Evolutionary conservation across 2,888 invertebrate species (phyloP).

Genomic region (Athalia circularis): DNA sequence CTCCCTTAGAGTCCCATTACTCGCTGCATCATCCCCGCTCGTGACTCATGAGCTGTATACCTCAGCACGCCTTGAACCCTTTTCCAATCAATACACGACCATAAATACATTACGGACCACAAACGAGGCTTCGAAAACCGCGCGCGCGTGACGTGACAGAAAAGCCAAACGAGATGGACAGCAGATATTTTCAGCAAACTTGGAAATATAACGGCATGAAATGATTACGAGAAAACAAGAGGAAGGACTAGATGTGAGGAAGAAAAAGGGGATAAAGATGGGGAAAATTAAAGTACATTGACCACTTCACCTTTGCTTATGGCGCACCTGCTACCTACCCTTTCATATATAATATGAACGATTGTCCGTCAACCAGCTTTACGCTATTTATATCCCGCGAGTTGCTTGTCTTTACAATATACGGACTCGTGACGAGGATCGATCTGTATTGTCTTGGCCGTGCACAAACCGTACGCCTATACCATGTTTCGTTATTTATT

Average conservation of each 20-base stretch:
- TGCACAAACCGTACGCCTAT: not conserved
- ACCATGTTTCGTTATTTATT: conserved; percentile 18
- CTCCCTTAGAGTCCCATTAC: not conserved
- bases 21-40: conserved; percentile 38
- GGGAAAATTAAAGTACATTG: conserved; percentile 11
- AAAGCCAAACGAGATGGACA: conserved; percentile 34
- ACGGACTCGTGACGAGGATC: conserved; percentile 11
- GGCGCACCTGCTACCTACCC: conserved; percentile 24
- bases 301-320: conserved; percentile 21
- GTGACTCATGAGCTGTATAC: conserved; percentile 20
- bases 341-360: not conserved
- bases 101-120: conserved; percentile 44
- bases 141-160: conserved; percentile 28
- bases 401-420: conserved; percentile 9
- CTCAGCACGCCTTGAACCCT: conserved; percentile 51
- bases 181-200: conserved; percentile 37
- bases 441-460: conserved; percentile 16
- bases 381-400: not conserved
- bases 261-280: not conserved
- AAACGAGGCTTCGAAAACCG: conserved; percentile 22
- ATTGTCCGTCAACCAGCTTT: conserved; percentile 23
- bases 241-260: not conserved
- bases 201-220: not conserved
- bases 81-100: conserved; percentile 48
- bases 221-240: not conserved